A percentile compares a stretch with the other conserved stretches of the same genome.
These are phyloP conservation scores for Takifugu flavidus DNA, from an alignment of 2,113 vertebrate species.

Conservation along the genomic window DNA sequence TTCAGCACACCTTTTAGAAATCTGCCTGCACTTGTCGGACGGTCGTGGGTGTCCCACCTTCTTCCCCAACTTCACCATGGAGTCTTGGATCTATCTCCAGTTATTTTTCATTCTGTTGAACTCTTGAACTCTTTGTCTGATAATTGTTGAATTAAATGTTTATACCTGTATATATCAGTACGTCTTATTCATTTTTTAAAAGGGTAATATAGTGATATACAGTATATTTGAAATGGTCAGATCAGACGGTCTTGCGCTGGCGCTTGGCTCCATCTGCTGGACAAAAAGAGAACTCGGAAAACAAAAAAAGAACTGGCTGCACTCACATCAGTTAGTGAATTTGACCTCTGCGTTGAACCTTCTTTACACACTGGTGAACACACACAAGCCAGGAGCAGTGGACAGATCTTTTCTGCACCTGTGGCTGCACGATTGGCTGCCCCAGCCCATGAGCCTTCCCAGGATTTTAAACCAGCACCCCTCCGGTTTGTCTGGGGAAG, in stretches of 20 bases:
- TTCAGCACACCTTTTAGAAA: background rate
- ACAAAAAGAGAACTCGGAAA: background rate
- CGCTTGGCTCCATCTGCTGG: conserved; percentile 46
- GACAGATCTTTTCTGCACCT: too few relatives aligned
- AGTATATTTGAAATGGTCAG: too few relatives aligned
- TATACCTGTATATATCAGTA: background rate
- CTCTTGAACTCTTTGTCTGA: background rate
- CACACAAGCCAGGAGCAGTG: too few relatives aligned
- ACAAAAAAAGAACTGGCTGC: too few relatives aligned
- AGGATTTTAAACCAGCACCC: too few relatives aligned
- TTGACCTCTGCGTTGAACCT: too few relatives aligned
- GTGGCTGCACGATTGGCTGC: too few relatives aligned
- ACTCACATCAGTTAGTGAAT: too few relatives aligned
- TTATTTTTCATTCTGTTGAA: background rate
- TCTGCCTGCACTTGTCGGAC: background rate
- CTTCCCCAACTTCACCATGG: background rate
- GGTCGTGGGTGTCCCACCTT: background rate
- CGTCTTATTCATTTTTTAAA: background rate
- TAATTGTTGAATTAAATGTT: conserved; percentile 34
- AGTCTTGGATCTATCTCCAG: background rate
- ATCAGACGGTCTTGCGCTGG: background rate
- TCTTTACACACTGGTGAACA: too few relatives aligned
- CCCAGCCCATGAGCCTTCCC: too few relatives aligned
- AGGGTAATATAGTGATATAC: too few relatives aligned
- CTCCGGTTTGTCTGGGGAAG: too few relatives aligned